phyloP scores from a whole-genome alignment of 2,797 vertebrate species.

The Thamnophis elegans region DNA sequence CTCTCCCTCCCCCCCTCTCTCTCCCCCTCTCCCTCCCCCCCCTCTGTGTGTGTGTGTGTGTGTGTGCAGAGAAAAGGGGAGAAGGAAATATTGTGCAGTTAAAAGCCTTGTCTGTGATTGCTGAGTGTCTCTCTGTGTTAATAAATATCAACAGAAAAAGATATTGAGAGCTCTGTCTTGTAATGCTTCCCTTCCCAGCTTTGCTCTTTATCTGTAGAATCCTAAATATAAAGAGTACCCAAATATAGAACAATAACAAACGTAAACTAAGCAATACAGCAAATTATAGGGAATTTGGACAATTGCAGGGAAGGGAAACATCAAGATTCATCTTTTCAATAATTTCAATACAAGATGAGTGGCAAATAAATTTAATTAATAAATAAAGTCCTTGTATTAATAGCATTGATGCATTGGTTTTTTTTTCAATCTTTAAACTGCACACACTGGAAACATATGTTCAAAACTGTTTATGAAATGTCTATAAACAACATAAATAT shows the following conservation, averaged over 20 bases:
- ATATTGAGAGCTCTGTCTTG: neutral
- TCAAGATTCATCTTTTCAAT: neutral
- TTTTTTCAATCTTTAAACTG: neutral
- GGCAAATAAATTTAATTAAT: neutral
- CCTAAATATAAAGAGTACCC: neutral
- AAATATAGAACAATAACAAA: neutral
- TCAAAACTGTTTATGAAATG: neutral
- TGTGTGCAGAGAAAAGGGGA: neutral
- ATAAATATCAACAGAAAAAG: neutral
- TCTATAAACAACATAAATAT: neutral
- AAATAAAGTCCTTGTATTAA: neutral
- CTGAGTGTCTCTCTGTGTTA: neutral
- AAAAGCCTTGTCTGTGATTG: neutral
- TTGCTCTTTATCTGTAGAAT: neutral
- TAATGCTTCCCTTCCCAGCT: neutral
- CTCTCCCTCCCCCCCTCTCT: no score
- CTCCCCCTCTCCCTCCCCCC: no score
- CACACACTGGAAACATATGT: neutral
- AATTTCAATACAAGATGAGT: neutral
- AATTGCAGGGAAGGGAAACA: neutral
- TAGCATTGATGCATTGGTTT: neutral
- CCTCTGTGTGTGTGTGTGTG: no score
- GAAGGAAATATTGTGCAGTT: neutral
- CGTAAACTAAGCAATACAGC: neutral
- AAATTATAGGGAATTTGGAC: neutral